Conservation (phyloP, 2,113 vertebrate species). For the Chionis minor region DNA sequence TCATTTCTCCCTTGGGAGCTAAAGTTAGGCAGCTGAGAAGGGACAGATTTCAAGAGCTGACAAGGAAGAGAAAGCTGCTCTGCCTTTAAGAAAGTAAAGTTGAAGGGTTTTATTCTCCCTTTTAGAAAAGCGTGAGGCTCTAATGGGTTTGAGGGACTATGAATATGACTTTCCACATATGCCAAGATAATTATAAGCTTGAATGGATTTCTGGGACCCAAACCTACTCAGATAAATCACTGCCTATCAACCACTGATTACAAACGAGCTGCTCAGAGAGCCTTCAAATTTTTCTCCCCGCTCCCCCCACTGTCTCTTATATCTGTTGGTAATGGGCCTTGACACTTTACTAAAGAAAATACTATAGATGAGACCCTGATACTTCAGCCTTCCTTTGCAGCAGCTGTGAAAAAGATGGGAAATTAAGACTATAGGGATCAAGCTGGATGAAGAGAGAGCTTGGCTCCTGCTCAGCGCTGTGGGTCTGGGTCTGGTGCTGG, state of each 20-base stretch:
- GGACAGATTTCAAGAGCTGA: not conserved
- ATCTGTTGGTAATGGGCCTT: not conserved
- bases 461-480: not conserved
- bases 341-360: not conserved
- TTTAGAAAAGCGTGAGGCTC: not conserved
- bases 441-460: not conserved
- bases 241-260: not conserved
- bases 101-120: not conserved
- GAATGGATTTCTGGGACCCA: slow-evolving; percentile 25
- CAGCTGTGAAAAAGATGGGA: not conserved
- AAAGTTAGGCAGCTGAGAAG: not conserved
- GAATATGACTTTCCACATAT: not conserved
- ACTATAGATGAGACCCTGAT: not conserved
- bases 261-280: not conserved
- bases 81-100: not conserved
- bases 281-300: not conserved
- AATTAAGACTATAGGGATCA: not conserved
- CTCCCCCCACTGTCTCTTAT: rapidly evolving
- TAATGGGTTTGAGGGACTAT: not conserved
- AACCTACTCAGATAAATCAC: slow-evolving; percentile 4
- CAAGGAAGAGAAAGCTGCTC: not conserved
- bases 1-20: not conserved
- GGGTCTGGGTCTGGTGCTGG: not conserved
- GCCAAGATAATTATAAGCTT: slow-evolving; percentile 31
- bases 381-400: not conserved